Evolutionary conservation across 2,888 invertebrate genomes (phyloP), one percentile per base, ranked within the genome.

Genomic region (Dynastes maya): DNA sequence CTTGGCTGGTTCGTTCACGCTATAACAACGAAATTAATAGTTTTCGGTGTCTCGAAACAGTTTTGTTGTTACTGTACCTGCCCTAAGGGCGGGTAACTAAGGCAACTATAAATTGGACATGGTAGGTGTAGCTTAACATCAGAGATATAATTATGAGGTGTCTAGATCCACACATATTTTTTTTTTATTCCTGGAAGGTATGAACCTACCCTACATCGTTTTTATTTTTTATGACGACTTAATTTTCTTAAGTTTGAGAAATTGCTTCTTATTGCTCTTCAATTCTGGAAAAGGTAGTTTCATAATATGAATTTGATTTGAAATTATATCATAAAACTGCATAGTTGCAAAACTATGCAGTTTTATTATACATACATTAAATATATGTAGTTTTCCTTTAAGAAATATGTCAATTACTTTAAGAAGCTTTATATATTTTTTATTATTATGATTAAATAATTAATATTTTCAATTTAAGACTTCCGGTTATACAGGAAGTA

Each of bases 101-200:
- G 67, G 78, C 61, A 78, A 71, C 77, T 71, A 70, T 61, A 70
- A 78, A 81, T 81, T 79, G 79, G 81, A 76, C 76, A 79, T 68
- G 80, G 79, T 79, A 74, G 78, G 80, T 80, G 79, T 80, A 81
- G 80, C 78, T 63, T 72, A 76, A 78, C 81, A 70, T 81, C 79
- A 80, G 78, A 77, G 77, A 80, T 80, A 80, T 81, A 81, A 81
- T 81, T 81, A 80, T 70, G 65, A 81, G 81, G 81, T 81, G 81
- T 81, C 80, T 80, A 79, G 78, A 77, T 78, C 80, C 78, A 76
- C 77, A 77, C 79, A 67, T 71, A 78, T 81, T 77, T 65, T 74
- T 74, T 72, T 71, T 74, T 74, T 74, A 61, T 58, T 61, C 61
- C 72, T n/a, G 4, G 27, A 53, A 74, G 72, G 72, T 45, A 74